These are phyloP conservation scores for Tetramorium bicarinatum DNA, from an alignment of 2,888 invertebrate species.

Conservation along the genomic window DNA sequence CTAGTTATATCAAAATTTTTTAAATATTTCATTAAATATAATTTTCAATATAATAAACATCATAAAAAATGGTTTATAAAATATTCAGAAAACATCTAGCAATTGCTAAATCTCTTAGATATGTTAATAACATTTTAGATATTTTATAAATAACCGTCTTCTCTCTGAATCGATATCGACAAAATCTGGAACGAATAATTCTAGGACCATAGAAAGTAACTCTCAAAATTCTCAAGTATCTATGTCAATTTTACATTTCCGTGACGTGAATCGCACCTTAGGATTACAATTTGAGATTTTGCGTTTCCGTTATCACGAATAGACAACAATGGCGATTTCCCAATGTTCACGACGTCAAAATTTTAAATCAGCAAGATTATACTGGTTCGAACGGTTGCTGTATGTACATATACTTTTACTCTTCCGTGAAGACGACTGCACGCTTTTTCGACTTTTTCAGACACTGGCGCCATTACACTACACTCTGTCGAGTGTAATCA, in stretches of 20 bases:
- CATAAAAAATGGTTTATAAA: neutral
- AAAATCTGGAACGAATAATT: conserved; percentile 1
- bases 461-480: neutral
- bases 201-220: neutral
- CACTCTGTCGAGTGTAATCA: too few species aligned
- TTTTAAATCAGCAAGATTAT: neutral
- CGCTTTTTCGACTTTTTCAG: neutral
- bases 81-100: conserved; percentile 1
- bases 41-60: neutral
- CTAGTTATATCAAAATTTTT: neutral
- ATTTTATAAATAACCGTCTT: conserved; percentile 14
- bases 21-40: neutral
- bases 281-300: neutral
- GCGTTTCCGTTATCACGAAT: neutral
- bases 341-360: neutral
- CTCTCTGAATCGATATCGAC: neutral
- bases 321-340: neutral
- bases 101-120: conserved; percentile 1
- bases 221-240: conserved; percentile 17
- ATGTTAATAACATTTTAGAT: neutral
- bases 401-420: neutral
- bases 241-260: conserved; percentile 30
- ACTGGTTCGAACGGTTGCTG: neutral
- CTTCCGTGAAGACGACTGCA: neutral
- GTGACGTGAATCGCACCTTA: neutral